phyloP scores from a whole-genome alignment of 2,113 vertebrate genomes.

The Sprattus sprattus region DNA sequence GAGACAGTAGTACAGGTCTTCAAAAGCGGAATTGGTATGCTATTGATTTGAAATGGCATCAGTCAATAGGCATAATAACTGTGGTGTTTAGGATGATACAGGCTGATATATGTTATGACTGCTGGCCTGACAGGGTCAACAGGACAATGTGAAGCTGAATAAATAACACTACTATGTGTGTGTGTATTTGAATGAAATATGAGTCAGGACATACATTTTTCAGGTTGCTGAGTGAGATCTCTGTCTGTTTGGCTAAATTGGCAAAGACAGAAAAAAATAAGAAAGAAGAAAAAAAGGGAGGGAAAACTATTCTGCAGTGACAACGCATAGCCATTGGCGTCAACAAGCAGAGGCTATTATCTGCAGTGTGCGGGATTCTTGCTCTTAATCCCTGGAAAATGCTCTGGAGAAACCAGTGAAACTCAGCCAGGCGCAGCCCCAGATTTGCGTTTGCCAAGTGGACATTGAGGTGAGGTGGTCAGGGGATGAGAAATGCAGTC shows the following conservation, averaged over 20 bases:
- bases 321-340: neutral
- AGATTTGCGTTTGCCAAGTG: neutral
- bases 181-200: no score
- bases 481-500: neutral
- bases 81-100: neutral
- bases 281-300: neutral
- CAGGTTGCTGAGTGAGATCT: neutral
- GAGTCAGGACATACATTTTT: neutral
- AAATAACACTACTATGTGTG: neutral
- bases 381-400: slow-evolving; percentile 28
- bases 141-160: neutral
- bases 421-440: neutral
- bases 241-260: neutral
- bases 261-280: neutral
- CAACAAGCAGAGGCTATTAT: slow-evolving; percentile 1
- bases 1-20: neutral
- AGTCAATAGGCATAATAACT: neutral
- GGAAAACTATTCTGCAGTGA: slow-evolving; percentile 11
- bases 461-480: neutral
- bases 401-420: neutral
- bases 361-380: slow-evolving; percentile 21
- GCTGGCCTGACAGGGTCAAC: neutral
- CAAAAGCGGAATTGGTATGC: neutral
- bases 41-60: neutral
- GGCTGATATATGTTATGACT: neutral